Evolutionary conservation across 2,888 invertebrate genomes (phyloP), one percentile per base, ranked within the genome.

Genomic region (Branchinecta sandiegonensis): DNA sequence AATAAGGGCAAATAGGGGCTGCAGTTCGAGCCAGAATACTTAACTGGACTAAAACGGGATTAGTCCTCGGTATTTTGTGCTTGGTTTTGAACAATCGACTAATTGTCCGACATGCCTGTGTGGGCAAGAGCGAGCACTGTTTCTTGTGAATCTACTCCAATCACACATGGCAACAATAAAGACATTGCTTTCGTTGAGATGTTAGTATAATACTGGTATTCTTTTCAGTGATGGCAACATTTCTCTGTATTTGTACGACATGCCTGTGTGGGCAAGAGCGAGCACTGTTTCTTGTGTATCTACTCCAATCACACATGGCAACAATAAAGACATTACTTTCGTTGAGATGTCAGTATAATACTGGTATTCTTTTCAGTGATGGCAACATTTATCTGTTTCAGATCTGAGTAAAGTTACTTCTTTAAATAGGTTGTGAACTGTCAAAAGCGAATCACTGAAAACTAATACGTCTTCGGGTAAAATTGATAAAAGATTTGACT

Each of bases 201-300:
- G 14, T 5, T 56, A 8, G 48, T 50, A 50, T 67, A 17, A 64
- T 67, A 64, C 67, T 47, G 46, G 23, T 23, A n/a, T 48, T 50
- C 67, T 14, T 67, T 67, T 67, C n/a, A 65, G n/a, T 9, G 23
- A 13, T 65, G 9, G 46, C n/a, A n/a, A n/a, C n/a, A n/a, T n/a
- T n/a, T n/a, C n/a, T n/a, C n/a, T n/a, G n/a, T 17, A 9, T 12
- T 9, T 8, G 12, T n/a, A n/a, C 14, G 50, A 11, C 46, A 5
- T 68, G 68, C 68, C 68, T 14, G 56, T 56, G 68, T 68, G 68
- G 68, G 68, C 68, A 68, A 68, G 68, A 68, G 68, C 48, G 23
- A 47, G 63, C 65, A 13, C 37, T 46, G 65, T 13, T 66, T 46
- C 14, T 65, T 47, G 56, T 65, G 47, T 17, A 47, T 17, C 14